Base-by-base conservation (phyloP, 2,113 vertebrate genomes). In the Hipposideros armiger region DNA sequence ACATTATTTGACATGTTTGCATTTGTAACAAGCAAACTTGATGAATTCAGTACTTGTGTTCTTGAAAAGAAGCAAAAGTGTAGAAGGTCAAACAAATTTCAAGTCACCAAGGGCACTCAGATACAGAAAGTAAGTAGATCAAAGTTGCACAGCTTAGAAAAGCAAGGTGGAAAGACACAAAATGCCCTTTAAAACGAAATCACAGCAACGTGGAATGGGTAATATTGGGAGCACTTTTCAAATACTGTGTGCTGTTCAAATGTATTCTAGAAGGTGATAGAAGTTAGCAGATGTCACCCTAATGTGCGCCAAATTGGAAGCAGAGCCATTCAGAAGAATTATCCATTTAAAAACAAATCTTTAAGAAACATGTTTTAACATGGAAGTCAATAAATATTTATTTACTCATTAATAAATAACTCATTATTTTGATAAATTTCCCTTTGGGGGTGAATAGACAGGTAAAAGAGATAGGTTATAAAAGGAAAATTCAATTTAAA, bases 41-140 rank as follows among this genome's bases (percentile, higher is more conserved):
- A 36, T 86, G 81, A 45, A 74, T 74, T 56, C 50, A 45, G 74
- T 62, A 69, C 60, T 95, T 66, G 52, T 90, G n/a, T 81, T 93
- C 67, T 58, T 89, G 83, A 94, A 91, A 91, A 77, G 47, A 77
- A 72, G 26, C 54, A 28, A 72, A 70, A 54, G 76, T 42, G 20
- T 76, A 42, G 28, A 76, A 56, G n/a, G 26, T 66, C 60, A 87
- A 91, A 54, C 16, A 62, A 52, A 70, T 87, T 91, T 83, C 88
- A 72, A 83, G 62, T 45, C n/a, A 52, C 40, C n/a, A 5, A 5
- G 45, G 70, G n/a, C 70, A 87, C 70, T 83, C 36, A 72, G 70
- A 64, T 70, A 88, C 32, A 60, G 26, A 66, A 88, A 92, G 69
- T 47, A 62, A 81, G 32, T n/a, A 89, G 77, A 70, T 66, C 14